Percentiles rank a stretch among this genome's conserved stretches.
These are phyloP conservation scores for Brenthis hecate DNA, from an alignment of 2,888 invertebrate genomes.

Conservation along the genomic window DNA sequence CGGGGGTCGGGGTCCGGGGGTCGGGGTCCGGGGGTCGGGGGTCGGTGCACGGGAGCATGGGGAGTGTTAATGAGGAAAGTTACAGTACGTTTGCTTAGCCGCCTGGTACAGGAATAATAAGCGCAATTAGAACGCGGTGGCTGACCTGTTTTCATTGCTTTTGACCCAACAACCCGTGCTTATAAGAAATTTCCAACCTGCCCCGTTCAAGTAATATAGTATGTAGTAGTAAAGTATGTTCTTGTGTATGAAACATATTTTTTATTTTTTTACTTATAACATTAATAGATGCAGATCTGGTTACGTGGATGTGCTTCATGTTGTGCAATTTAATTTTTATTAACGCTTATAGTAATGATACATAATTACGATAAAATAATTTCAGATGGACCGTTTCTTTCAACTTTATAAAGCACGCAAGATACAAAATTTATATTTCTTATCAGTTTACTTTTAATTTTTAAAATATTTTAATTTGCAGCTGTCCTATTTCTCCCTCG, in stretches of 20 bases:
- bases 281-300: neutral
- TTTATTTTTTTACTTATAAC: neutral
- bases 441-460: too few relatives aligned
- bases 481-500: too few relatives aligned
- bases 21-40: neutral
- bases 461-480: too few relatives aligned
- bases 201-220: slow-evolving; percentile 15
- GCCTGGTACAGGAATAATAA: slow-evolving; percentile 25
- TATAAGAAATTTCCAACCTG: slow-evolving; percentile 11
- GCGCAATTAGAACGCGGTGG: slow-evolving; percentile 26
- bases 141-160: slow-evolving; percentile 26
- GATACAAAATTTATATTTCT: too few relatives aligned
- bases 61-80: slow-evolving; percentile 22
- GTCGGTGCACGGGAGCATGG: neutral
- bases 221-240: slow-evolving; percentile 6
- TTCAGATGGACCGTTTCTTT: too few relatives aligned
- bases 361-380: too few relatives aligned
- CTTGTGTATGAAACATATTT: slow-evolving; percentile 1
- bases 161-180: slow-evolving; percentile 20
- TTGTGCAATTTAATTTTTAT: too few relatives aligned
- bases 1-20: neutral
- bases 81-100: slow-evolving; percentile 23
- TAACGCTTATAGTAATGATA: too few relatives aligned
- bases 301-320: neutral
- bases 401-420: too few relatives aligned